Conservation (phyloP, 2,888 invertebrate genomes). For the Drosophila aldrichi region DNA sequence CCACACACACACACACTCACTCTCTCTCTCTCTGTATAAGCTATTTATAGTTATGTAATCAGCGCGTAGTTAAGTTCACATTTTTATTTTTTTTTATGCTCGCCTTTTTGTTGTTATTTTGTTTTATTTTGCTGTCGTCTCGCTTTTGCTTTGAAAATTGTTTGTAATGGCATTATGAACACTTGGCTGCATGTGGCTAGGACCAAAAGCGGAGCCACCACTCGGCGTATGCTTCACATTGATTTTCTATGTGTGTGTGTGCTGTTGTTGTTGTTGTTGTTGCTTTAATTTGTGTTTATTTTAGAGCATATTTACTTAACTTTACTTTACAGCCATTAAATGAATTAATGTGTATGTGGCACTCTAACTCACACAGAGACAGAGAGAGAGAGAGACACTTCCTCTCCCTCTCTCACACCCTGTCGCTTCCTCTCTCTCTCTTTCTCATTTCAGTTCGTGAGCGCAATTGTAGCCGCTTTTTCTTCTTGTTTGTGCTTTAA, state of each 20-base stretch:
- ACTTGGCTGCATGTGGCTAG: constrained; percentile 57
- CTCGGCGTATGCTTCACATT: constrained; percentile 46
- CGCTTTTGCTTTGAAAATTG: constrained; percentile 61
- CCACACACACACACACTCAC: not conserved
- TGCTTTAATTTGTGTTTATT: constrained; percentile 62
- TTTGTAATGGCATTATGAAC: constrained; percentile 72
- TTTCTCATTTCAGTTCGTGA: not conserved
- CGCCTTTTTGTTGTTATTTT: constrained; percentile 1
- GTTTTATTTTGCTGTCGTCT: constrained; percentile 24
- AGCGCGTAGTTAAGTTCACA: constrained; percentile 50
- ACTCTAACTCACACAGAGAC: not conserved
- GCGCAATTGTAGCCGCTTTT: too few species aligned
- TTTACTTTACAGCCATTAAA: constrained; percentile 63
- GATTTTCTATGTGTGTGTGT: constrained; percentile 48
- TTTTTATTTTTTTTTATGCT: too few species aligned
- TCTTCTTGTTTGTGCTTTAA: constrained; percentile 27
- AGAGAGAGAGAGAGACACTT: too few species aligned
- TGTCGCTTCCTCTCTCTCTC: too few species aligned
- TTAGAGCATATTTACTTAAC: constrained; percentile 45
- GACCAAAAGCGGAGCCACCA: constrained; percentile 26
- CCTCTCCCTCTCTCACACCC: too few species aligned
- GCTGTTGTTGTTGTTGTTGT: not conserved
- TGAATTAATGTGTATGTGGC: constrained; percentile 64
- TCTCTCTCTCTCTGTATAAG: not conserved
- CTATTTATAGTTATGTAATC: constrained; percentile 70